Evolutionary conservation across 2,113 vertebrate species (phyloP).

Genomic region (Plestiodon gilberti): DNA sequence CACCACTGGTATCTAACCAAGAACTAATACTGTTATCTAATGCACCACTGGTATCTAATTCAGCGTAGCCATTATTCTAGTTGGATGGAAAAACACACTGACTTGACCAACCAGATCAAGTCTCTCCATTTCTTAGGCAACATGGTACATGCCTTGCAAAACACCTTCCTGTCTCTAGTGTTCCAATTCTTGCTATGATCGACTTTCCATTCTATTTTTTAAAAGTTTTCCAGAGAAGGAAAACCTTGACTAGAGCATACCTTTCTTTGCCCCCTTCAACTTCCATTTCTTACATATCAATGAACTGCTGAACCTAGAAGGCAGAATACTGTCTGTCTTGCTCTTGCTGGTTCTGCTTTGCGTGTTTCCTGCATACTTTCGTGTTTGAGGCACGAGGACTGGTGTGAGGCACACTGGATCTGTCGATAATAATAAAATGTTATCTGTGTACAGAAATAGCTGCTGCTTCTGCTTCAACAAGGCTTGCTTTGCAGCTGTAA

Average conservation of each 20-base stretch:
- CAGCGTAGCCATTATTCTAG: neutral
- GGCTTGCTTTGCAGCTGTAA: neutral
- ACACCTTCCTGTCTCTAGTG: neutral
- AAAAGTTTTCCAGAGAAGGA: conserved; percentile 65
- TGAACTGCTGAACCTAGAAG: conserved; percentile 66
- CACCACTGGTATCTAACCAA: neutral
- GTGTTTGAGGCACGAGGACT: conserved; percentile 40
- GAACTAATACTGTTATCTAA: too few relatives aligned
- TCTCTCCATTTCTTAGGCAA: neutral
- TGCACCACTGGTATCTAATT: neutral
- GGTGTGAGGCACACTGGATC: conserved; percentile 65
- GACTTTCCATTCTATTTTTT: neutral
- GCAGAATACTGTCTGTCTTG: conserved; percentile 65
- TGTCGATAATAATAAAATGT: conserved; percentile 70
- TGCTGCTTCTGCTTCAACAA: conserved; percentile 16
- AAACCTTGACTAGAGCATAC: conserved; percentile 63
- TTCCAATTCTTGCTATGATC: neutral
- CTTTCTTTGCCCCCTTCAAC: conserved; percentile 69
- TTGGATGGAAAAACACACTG: neutral
- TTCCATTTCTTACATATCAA: conserved; percentile 68
- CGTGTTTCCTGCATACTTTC: conserved; percentile 44
- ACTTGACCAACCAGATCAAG: neutral
- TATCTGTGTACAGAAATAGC: conserved; percentile 59
- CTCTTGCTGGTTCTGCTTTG: conserved; percentile 56
- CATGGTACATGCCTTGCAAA: neutral